phyloP scores from a whole-genome alignment of 2,888 invertebrate genomes.

The Rhagium mordax region DNA sequence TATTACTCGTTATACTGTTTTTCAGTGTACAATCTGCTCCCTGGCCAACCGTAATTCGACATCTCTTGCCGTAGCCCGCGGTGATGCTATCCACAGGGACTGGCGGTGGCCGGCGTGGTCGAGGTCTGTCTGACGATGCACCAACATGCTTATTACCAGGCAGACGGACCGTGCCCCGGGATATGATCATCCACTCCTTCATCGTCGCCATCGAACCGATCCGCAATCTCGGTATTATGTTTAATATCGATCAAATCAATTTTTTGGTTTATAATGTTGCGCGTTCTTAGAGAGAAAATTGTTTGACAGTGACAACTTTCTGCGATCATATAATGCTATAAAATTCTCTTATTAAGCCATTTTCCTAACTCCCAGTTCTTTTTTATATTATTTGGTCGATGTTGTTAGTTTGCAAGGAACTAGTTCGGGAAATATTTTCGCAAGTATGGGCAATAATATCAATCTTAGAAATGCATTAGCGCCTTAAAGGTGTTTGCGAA shows the following conservation, averaged over 20 bases:
- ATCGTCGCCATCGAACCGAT: conserved; percentile 44
- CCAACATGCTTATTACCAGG: conserved; percentile 59
- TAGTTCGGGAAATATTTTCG: too few relatives aligned
- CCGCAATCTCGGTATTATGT: background rate
- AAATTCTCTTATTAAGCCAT: too few relatives aligned
- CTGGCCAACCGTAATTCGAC: conserved; percentile 28
- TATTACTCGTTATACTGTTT: background rate
- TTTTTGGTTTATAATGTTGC: background rate
- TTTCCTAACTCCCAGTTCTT: too few relatives aligned
- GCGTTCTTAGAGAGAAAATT: too few relatives aligned
- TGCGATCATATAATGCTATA: too few relatives aligned
- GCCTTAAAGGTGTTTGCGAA: too few relatives aligned
- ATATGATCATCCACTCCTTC: conserved; percentile 54
- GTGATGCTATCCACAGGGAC: conserved; percentile 48
- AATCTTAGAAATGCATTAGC: too few relatives aligned
- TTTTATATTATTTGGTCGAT: too few relatives aligned
- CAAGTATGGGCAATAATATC: too few relatives aligned
- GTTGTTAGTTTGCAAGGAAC: too few relatives aligned
- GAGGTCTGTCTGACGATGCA: conserved; percentile 45
- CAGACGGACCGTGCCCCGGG: conserved; percentile 62
- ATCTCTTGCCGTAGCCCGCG: conserved; percentile 45
- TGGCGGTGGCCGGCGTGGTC: conserved; percentile 39
- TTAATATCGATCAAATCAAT: background rate
- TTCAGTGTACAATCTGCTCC: conserved; percentile 6
- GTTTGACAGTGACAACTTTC: too few relatives aligned